phyloP scores from a whole-genome alignment of 2,113 vertebrate genomes.

The Sus scrofa region T2T-Sscrofa CM000821.6:25319001-25319500 shows the following conservation, averaged over 20 bases:
- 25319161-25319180: neutral
- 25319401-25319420: too few relatives aligned
- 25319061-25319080: neutral
- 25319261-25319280: neutral
- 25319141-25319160: neutral
- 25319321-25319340: neutral
- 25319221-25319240: neutral
- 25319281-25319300: neutral
- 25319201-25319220: neutral
- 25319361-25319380: too few relatives aligned
- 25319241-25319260: neutral
- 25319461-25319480: too few relatives aligned
- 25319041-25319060: neutral
- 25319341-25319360: too few relatives aligned
- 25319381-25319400: too few relatives aligned
- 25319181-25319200: neutral
- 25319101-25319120: too few relatives aligned
- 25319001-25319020: neutral
- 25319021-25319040: neutral
- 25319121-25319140: neutral
- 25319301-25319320: neutral
- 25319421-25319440: too few relatives aligned
- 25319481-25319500: too few relatives aligned
- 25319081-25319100: neutral
- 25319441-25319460: too few relatives aligned